Evolutionary conservation across 2,888 invertebrate species (phyloP), one percentile per base, ranked within the genome.

Genomic region (Diploptera punctata): DNA sequence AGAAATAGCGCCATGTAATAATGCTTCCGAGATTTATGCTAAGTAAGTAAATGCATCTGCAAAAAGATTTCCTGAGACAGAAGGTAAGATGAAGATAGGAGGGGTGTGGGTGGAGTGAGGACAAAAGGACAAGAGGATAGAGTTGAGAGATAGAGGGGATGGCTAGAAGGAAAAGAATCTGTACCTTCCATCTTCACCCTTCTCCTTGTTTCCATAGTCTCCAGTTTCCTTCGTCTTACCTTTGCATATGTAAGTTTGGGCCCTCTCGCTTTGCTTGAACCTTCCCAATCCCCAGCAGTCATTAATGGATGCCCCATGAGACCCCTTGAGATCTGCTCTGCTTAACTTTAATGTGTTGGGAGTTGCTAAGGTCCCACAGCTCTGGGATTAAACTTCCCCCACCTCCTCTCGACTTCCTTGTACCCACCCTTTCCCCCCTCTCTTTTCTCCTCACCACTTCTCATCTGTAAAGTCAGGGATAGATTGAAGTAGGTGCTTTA

Each of bases 301-400:
- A 74, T 75, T 74, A 73, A 73, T 74, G 75, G 73, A 43, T 21
- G 61, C 68, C 75, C 72, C 73, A 19, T 13, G 70, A 74, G 75
- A 73, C 74, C 71, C 72, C 74, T 74, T 74, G 74, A 75, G 74
- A 75, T 75, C 74, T 75, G 75, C 75, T 73, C 75, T 75, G 75
- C 75, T 75, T 75, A 75, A 75, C 75, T 75, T 75, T 75, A 75
- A 75, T 75, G 75, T 72, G 75, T 67, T 74, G 75, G 75, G 75
- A 75, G 74, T 75, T 74, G 73, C 72, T 67, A 38, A 61, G 69
- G 72, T 74, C 75, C 75, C 75, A 65, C 67, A 67, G 74, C 75
- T 68, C 54, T 67, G 72, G 75, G 75, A 75, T 75, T 75, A 75
- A 74, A 74, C 75, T 73, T 71, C 57, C 73, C 49, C 67, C 68